Percentiles rank a stretch among this genome's conserved stretches.
Evolutionary conservation across 2,113 vertebrate species (phyloP).

Genomic region (Macrotus californicus): DNA sequence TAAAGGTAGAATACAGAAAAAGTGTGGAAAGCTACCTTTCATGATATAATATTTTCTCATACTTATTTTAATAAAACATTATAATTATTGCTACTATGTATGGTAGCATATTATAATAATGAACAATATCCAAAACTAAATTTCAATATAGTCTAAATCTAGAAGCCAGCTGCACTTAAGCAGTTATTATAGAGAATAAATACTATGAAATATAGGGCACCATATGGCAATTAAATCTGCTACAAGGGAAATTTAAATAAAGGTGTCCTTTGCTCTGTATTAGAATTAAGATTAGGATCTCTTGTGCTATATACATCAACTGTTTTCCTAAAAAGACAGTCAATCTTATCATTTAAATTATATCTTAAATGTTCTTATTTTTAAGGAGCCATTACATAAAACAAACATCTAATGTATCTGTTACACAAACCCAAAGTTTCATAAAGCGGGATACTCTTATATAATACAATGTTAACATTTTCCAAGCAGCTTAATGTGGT

Average conservation of each 20-base stretch:
- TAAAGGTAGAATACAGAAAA: constrained; percentile 21
- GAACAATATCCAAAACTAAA: constrained; percentile 60
- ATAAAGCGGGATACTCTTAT: constrained; percentile 25
- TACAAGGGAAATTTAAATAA: constrained; percentile 63
- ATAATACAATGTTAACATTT: constrained; percentile 41
- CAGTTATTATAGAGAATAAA: constrained; percentile 66
- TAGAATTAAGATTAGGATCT: constrained; percentile 45
- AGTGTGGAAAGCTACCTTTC: constrained; percentile 36
- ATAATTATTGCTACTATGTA: constrained; percentile 40
- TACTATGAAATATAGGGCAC: constrained; percentile 61
- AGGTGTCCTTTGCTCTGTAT: constrained; percentile 34
- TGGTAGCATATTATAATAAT: constrained; percentile 46
- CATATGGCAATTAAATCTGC: constrained; percentile 42
- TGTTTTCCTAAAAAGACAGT: constrained; percentile 61
- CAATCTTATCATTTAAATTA: constrained; percentile 61
- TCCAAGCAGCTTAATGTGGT: constrained; percentile 40
- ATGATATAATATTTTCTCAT: constrained; percentile 62
- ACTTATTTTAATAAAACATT: constrained; percentile 60
- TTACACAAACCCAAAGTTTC: constrained; percentile 38
- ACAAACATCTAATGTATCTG: constrained; percentile 12
- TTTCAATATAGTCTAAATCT: constrained; percentile 57
- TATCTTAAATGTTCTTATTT: constrained; percentile 58
- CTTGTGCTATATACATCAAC: constrained; percentile 54
- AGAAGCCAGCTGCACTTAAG: constrained; percentile 42
- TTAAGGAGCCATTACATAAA: constrained; percentile 53